These are phyloP conservation scores for Archaeoteleia sp. DNA, from an alignment of 2,888 invertebrate species.

Conservation along the genomic window DNA sequence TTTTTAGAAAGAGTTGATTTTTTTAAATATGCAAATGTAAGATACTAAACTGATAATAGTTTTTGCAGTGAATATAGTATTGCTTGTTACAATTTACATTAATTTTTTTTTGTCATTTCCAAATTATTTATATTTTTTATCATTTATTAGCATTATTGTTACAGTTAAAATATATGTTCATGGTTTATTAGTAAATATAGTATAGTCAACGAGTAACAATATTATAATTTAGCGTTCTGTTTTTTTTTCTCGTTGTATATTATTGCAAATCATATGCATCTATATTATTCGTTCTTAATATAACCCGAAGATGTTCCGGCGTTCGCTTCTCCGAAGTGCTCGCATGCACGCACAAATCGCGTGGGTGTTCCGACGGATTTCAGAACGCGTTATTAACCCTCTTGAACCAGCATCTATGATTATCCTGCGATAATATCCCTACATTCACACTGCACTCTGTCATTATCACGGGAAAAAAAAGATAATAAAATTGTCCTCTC, in stretches of 20 bases:
- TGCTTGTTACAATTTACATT: no score
- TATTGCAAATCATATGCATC: constrained; percentile 45
- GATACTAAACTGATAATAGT: no score
- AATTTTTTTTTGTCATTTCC: no score
- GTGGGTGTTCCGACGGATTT: constrained; percentile 69
- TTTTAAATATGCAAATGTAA: no score
- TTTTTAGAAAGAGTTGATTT: no score
- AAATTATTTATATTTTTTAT: no score
- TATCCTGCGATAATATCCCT: constrained; percentile 73
- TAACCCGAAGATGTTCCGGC: background rate
- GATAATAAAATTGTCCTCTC: constrained; percentile 52
- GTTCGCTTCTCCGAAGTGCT: constrained; percentile 49
- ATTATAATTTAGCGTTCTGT: constrained; percentile 41
- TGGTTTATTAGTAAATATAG: no score
- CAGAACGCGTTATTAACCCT: constrained; percentile 74
- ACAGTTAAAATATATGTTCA: constrained; percentile 5
- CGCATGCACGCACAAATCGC: constrained; percentile 50
- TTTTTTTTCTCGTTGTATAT: no score
- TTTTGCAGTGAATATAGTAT: no score
- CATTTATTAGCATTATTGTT: no score
- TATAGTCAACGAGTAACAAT: constrained; percentile 34
- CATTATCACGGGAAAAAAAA: constrained; percentile 63
- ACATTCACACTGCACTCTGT: constrained; percentile 68
- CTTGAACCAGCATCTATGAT: constrained; percentile 73
- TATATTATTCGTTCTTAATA: constrained; percentile 23